phyloP scores from a whole-genome alignment of 92 coral and sea anemone species.

The Porites evermanni region DNA sequence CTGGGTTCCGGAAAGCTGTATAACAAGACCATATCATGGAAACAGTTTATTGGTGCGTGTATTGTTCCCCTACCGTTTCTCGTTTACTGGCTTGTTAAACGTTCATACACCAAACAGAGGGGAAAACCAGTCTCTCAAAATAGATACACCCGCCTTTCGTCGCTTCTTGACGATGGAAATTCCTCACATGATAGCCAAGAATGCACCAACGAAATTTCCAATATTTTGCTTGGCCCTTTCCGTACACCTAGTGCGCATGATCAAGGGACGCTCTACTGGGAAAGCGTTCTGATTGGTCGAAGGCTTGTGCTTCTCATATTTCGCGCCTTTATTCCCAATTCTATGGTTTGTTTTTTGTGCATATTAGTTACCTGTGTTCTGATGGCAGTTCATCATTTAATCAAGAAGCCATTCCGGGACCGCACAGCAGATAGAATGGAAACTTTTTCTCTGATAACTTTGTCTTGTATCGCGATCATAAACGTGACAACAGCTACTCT shows the following conservation, averaged over 20 bases:
- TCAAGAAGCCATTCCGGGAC: constrained; percentile 50
- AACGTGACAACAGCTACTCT: constrained; percentile 40
- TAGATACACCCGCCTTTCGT: neutral
- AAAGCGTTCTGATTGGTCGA: constrained; percentile 69
- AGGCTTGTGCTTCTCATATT: constrained; percentile 57
- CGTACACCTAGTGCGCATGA: constrained; percentile 48
- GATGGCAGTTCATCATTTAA: constrained; percentile 44
- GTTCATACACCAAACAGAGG: neutral
- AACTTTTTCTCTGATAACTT: constrained; percentile 18
- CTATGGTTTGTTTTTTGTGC: constrained; percentile 54
- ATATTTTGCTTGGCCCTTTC: constrained; percentile 62
- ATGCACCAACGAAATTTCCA: constrained; percentile 44
- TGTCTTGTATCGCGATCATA: constrained; percentile 28
- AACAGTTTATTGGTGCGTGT: constrained; percentile 59
- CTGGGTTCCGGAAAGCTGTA: constrained; percentile 35
- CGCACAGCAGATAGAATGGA: constrained; percentile 32
- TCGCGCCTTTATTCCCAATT: constrained; percentile 46
- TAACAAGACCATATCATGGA: constrained; percentile 32
- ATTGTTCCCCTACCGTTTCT: constrained; percentile 58
- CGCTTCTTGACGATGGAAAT: neutral
- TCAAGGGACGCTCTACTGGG: constrained; percentile 69
- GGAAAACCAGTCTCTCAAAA: neutral
- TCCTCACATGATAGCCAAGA: neutral
- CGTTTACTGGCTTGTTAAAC: constrained; percentile 40
- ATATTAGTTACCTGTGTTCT: constrained; percentile 53